Conservation (phyloP, 1,140 invertebrate species). For the Zelostemma sp. region DNA sequence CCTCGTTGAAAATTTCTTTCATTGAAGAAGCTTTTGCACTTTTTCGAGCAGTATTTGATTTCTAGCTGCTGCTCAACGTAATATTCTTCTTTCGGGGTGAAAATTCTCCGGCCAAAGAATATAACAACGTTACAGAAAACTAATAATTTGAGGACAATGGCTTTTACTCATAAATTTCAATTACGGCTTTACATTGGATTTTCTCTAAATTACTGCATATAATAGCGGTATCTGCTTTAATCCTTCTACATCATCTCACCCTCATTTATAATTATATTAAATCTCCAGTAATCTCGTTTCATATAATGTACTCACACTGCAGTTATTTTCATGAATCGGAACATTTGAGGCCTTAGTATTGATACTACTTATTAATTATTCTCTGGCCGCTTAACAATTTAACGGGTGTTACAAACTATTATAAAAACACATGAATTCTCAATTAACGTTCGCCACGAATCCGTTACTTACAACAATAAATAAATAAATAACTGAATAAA, state of each 20-base stretch:
- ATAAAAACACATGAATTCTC: no score
- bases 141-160: not conserved
- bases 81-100: not conserved
- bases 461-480: no score
- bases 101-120: not conserved
- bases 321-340: not conserved
- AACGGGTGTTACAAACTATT: no score
- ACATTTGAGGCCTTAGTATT: not conserved
- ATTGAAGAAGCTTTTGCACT: no score
- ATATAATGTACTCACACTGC: not conserved
- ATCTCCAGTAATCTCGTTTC: not conserved
- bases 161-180: not conserved
- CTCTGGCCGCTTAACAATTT: not conserved
- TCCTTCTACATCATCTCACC: slow-evolving; percentile 6
- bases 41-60: no score
- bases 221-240: slow-evolving; percentile 2
- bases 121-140: not conserved
- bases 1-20: no score
- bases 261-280: slow-evolving; percentile 8
- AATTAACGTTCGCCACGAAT: no score
- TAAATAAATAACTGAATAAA: no score
- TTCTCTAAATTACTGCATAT: not conserved
- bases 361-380: not conserved
- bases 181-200: not conserved
- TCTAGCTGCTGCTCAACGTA: not conserved